These are phyloP conservation scores for Benitochromis conjunctus DNA, from an alignment of 2,113 vertebrate genomes.

Conservation along the genomic window DNA sequence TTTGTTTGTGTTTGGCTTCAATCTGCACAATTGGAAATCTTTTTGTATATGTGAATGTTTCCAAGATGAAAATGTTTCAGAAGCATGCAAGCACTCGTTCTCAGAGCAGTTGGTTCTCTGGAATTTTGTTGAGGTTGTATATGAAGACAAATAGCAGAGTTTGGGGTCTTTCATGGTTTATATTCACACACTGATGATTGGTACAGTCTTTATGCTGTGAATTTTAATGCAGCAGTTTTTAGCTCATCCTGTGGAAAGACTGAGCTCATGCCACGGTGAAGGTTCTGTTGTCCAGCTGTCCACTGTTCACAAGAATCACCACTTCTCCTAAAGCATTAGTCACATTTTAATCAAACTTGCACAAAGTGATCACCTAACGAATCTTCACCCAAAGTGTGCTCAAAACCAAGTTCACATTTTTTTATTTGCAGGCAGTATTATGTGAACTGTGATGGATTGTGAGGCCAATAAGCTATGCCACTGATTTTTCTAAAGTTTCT, in stretches of 20 bases:
- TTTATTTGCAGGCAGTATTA: neutral
- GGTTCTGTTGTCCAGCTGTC: neutral
- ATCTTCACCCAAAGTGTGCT: fast-evolving
- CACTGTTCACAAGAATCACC: neutral
- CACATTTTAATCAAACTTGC: neutral
- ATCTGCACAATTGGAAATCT: too few species aligned
- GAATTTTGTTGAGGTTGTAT: too few species aligned
- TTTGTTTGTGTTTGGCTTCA: too few species aligned
- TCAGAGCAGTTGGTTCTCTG: neutral
- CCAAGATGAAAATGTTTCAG: too few species aligned
- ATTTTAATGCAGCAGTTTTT: neutral
- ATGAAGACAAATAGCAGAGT: neutral
- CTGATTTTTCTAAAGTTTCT: neutral
- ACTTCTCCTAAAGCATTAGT: neutral
- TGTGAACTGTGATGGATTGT: neutral
- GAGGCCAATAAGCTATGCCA: too few species aligned
- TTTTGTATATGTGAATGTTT: too few species aligned
- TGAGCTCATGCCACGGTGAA: neutral
- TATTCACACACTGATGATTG: neutral
- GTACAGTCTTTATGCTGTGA: neutral
- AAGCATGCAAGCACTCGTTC: neutral
- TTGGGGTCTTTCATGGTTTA: neutral
- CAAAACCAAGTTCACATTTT: neutral
- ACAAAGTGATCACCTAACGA: neutral
- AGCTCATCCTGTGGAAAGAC: neutral